Percentiles rank a stretch among this genome's conserved stretches.
Conservation (phyloP, 2,888 invertebrate genomes). For the Folsomia candida region DNA sequence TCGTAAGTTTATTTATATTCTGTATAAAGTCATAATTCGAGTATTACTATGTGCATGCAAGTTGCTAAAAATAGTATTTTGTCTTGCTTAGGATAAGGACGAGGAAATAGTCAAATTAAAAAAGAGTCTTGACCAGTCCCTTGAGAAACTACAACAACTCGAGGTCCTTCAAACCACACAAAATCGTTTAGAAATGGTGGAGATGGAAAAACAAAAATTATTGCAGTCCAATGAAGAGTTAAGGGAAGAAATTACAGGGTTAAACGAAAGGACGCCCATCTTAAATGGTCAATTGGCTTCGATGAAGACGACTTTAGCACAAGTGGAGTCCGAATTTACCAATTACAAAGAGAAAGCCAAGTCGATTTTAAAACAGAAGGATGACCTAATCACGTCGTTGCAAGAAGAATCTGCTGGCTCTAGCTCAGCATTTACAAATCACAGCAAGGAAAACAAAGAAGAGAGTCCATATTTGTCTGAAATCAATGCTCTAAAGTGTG, state of each 20-base stretch:
- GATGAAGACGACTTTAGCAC: conserved; percentile 34
- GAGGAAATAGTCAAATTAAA: conserved; percentile 32
- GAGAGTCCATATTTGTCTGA: conserved; percentile 41
- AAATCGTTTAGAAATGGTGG: conserved; percentile 41
- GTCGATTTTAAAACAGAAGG: conserved; percentile 72
- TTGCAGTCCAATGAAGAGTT: conserved; percentile 35
- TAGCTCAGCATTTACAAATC: background rate
- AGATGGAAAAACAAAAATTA: conserved; percentile 43
- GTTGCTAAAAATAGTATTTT: background rate
- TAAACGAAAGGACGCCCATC: conserved; percentile 21
- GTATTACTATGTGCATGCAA: background rate
- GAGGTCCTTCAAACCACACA: conserved; percentile 40
- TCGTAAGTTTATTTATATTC: background rate
- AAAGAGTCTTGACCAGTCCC: conserved; percentile 40
- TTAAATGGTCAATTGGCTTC: conserved; percentile 36
- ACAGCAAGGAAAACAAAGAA: background rate
- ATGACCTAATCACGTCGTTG: conserved; percentile 67
- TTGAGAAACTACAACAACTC: conserved; percentile 41
- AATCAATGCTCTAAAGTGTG: conserved; percentile 45
- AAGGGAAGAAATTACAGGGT: conserved; percentile 18
- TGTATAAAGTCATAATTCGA: too few species aligned
- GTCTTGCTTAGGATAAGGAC: conserved; percentile 30
- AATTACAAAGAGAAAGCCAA: conserved; percentile 77
- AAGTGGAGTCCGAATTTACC: conserved; percentile 61
- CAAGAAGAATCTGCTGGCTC: conserved; percentile 53